Evolutionary conservation across 2,888 invertebrate genomes (phyloP).

Genomic region (Fragum sueziense): DNA sequence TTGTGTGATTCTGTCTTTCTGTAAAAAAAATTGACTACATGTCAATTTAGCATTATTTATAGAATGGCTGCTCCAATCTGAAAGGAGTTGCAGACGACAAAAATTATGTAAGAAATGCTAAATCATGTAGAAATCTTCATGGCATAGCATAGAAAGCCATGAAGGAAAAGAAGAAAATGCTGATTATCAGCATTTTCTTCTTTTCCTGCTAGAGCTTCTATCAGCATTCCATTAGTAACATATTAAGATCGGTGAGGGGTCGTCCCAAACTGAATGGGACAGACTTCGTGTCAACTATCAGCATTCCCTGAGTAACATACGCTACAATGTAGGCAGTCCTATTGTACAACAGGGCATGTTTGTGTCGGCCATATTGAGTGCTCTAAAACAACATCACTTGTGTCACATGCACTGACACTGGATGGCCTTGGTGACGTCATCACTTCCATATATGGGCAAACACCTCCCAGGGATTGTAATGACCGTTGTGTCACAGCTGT

Average conservation of each 20-base stretch:
- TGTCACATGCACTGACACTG: conserved; percentile 91
- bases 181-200: no score
- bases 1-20: no score
- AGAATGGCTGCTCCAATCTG: no score
- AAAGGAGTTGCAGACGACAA: no score
- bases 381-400: conserved; percentile 88
- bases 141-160: no score
- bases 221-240: conserved; percentile 88
- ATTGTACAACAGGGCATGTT: conserved; percentile 90
- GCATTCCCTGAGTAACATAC: conserved; percentile 70
- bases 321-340: conserved; percentile 76
- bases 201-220: conserved; percentile 80
- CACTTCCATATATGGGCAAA: conserved; percentile 90
- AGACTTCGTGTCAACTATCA: conserved; percentile 75
- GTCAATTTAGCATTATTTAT: no score
- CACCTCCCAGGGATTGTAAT: conserved; percentile 90
- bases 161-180: conserved; percentile 79
- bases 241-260: conserved; percentile 32
- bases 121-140: no score
- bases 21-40: no score
- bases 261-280: conserved; percentile 81
- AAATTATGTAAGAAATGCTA: no score
- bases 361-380: conserved; percentile 89
- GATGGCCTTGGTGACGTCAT: conserved; percentile 91
- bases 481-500: conserved; percentile 90